Evolutionary conservation across 2,113 vertebrate species (phyloP).

Genomic region (zebrafish (Danio rerio)): DNA sequence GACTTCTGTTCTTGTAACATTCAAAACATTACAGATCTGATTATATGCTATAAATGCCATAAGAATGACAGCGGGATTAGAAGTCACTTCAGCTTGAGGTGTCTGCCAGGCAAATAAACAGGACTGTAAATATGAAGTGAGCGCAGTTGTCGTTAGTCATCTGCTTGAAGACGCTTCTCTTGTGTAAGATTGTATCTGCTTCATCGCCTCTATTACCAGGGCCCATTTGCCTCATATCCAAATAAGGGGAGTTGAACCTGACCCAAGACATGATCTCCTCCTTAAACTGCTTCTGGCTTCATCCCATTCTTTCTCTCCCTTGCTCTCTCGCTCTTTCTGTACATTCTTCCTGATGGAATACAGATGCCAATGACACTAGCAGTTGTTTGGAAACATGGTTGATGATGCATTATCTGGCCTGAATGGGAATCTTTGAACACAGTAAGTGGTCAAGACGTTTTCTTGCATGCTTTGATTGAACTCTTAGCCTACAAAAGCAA

Average conservation of each 20-base stretch:
- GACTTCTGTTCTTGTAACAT: constrained; percentile 1
- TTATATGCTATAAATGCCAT: not conserved
- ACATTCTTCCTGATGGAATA: no score
- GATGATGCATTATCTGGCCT: not conserved
- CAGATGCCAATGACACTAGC: not conserved
- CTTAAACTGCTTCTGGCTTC: not conserved
- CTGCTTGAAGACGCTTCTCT: constrained; percentile 24
- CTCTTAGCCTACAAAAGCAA: no score
- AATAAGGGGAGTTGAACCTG: constrained; percentile 74
- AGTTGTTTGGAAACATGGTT: not conserved
- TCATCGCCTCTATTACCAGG: constrained; percentile 47
- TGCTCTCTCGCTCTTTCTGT: constrained; percentile 52
- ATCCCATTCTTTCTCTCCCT: constrained; percentile 21
- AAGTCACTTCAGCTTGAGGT: not conserved
- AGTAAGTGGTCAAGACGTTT: constrained; percentile 36
- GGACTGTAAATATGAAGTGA: constrained; percentile 30
- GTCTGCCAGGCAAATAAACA: constrained; percentile 21
- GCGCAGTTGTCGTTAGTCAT: constrained; percentile 5
- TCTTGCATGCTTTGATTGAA: not conserved
- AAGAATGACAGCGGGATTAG: not conserved
- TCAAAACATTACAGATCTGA: constrained; percentile 1
- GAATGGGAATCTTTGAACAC: not conserved
- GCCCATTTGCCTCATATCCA: constrained; percentile 67
- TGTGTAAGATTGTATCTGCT: constrained; percentile 66
- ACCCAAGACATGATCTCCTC: constrained; percentile 45